Base-by-base conservation (phyloP, 2,888 invertebrate genomes). In the Eubasilissa splendida region DNA sequence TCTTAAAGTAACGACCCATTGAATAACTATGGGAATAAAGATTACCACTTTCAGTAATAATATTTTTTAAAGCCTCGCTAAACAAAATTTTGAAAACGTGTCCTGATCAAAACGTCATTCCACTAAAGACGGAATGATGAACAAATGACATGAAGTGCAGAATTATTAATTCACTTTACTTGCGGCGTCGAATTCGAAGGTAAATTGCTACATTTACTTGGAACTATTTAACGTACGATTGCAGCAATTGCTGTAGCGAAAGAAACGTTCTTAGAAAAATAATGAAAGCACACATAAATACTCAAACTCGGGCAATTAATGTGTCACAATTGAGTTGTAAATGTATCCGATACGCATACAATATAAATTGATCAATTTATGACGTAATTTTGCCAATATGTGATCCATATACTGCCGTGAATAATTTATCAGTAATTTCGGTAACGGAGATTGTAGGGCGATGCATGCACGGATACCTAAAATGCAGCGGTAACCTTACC, bases 401-500 rank as follows among this genome's bases (percentile, higher is more conserved):
- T 66, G 65, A 65, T 65, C 65, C n/a, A 66, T 42, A 66, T 66
- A 42, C 7, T 63, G 4, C 66, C 42, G 11, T 8, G 50, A n/a
- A 42, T 42, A n/a, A 31, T 52, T n/a, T 66, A 42, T 7, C 12
- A 42, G 66, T 66, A 33, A 66, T 66, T 66, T 66, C 42, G 66
- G 42, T n/a, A 4, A 22, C 53, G 71, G 31, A 53, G 71, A 71
- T 71, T 71, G 53, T 54, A 53, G 71, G 71, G 71, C 9, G 22
- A 22, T 71, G 68, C 50, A 63, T 63, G 11, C 11, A 31, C 31
- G 11, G 63, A 33, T 63, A 63, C 52, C 42, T 52, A 33, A 58
- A 63, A 63, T 76, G 75, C 52, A 63, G 75, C 12, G 59, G 54
- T 22, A 58, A 76, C 75, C 22, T 76, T 33, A 52, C 74, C 79